Percentiles rank a stretch among this genome's conserved stretches.
Conservation (phyloP, 2,113 vertebrate species). For the Alaudala cheleensis region DNA sequence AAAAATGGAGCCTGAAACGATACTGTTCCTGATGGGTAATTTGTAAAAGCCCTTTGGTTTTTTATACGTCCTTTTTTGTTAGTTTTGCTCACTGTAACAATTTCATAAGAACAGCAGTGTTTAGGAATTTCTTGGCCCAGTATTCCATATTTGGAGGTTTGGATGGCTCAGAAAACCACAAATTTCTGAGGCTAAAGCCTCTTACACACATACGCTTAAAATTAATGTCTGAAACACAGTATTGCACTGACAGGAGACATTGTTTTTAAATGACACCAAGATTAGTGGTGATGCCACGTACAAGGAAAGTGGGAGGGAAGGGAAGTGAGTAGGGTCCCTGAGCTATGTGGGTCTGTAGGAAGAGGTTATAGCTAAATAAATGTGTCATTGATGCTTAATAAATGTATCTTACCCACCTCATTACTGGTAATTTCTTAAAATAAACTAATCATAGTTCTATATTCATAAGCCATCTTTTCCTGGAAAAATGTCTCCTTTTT, state of each 20-base stretch:
- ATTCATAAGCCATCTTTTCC: neutral
- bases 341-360: neutral
- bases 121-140: neutral
- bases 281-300: neutral
- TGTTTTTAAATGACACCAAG: neutral
- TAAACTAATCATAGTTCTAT: neutral
- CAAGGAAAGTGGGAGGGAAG: neutral
- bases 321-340: neutral
- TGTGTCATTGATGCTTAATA: neutral
- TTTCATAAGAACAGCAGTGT: neutral
- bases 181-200: neutral
- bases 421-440: neutral
- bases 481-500: neutral
- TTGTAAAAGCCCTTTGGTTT: neutral
- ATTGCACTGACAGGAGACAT: neutral
- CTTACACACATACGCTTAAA: neutral
- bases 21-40: neutral
- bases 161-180: neutral
- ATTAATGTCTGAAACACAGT: neutral
- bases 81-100: neutral
- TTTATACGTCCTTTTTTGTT: neutral
- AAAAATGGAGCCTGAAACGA: neutral
- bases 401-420: neutral
- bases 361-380: neutral
- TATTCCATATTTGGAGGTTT: neutral